phyloP scores from a whole-genome alignment of 2,113 vertebrate genomes.

The Oreochromis niloticus region DNA sequence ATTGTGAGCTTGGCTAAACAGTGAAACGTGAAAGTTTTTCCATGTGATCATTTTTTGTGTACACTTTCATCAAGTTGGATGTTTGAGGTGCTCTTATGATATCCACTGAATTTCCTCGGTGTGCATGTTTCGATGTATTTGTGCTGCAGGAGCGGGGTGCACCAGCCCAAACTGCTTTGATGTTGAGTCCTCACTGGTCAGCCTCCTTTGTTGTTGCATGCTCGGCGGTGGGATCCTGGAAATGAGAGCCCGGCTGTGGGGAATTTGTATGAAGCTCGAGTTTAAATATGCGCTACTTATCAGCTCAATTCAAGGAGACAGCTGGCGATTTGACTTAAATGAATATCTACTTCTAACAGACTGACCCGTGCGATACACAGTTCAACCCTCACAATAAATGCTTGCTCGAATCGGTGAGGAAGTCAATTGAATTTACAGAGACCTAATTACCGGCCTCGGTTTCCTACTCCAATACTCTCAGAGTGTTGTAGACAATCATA shows the following conservation, averaged over 20 bases:
- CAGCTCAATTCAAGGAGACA: constrained; percentile 3
- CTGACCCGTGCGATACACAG: constrained; percentile 4
- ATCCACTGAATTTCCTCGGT: neutral
- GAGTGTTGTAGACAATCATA: constrained; percentile 2
- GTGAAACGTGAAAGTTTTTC: neutral
- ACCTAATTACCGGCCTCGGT: constrained; percentile 51
- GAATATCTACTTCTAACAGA: neutral
- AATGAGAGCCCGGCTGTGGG: neutral
- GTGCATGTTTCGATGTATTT: neutral
- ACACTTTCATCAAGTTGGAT: neutral
- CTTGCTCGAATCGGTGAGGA: constrained; percentile 13
- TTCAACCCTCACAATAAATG: constrained; percentile 37
- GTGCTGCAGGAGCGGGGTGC: neutral
- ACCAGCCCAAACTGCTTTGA: neutral
- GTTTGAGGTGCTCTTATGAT: neutral
- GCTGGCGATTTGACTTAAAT: constrained; percentile 9
- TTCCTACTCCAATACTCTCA: constrained; percentile 28
- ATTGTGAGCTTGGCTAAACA: neutral
- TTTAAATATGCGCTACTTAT: neutral
- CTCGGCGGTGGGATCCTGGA: neutral
- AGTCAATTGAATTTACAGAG: constrained; percentile 55
- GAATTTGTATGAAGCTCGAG: neutral
- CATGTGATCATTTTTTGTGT: neutral
- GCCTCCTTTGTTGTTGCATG: neutral
- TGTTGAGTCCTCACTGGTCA: neutral